Evolutionary conservation across 2,888 invertebrate species (phyloP), one percentile per base, ranked within the genome.

Genomic region (Exephanes ischioxanthus): DNA sequence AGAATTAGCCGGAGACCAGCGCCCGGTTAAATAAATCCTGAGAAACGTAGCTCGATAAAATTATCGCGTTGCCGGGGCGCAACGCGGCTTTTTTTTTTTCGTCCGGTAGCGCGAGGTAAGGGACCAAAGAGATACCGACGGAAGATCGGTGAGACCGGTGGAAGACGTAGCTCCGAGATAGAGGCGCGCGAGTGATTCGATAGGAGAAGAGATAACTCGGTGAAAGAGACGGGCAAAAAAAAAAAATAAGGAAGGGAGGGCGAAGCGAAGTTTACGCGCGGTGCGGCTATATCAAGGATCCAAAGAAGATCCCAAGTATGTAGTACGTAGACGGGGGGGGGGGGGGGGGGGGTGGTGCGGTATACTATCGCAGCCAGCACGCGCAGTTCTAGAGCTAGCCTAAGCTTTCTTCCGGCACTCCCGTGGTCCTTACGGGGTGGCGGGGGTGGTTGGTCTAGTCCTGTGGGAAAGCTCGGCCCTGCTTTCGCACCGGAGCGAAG

Each of bases 31-130:
- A 83, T 83, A 80, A 85, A 83, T 83, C 83, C 80, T 67, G 61
- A 67, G 77, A 83, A 83, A 80, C 83, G 80, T 86, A 73, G 67
- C 83, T 75, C 83, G 80, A 86, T 86, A 80, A 86, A 86, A 86
- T 86, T 80, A 83, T 77, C 76, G 61, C 63, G 67, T 55, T 19
- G 63, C n/a, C 53, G 75, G 26, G 37, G 41, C 41, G 67, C 48
- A 55, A 53, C 11, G 75, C 73, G 67, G 63, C 80, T 80, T 80
- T 73, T 70, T 63, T n/a, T 70, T 61, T 37, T 37, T 41, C 68
- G 37, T 14, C 16, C n/a, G 55, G 41, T n/a, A 11, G 22, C 51
- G 70, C 33, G 22, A 61, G 82, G 75, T 58, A 81, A 84, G 78
- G 53, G 68, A 61, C 68, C 72, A 70, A 70, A 72, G 84, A 80